Percentiles rank a stretch among this genome's conserved stretches.
These are phyloP conservation scores for Thecocarcelia acutangulata DNA, from an alignment of 2,888 invertebrate species.

Conservation along the genomic window DNA sequence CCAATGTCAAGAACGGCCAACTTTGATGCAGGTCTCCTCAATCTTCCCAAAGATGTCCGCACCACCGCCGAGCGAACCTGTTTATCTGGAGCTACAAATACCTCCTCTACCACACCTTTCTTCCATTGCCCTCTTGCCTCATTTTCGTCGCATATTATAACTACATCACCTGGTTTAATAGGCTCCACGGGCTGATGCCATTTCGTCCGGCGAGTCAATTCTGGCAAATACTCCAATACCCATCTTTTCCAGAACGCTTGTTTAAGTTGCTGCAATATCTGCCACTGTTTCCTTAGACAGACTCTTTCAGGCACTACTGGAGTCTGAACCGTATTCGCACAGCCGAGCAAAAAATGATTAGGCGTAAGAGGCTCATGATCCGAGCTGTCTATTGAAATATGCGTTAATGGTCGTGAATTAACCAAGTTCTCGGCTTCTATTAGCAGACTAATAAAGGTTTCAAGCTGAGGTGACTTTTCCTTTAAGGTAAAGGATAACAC, in stretches of 20 bases:
- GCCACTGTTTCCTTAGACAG: too few relatives aligned
- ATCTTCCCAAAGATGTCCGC: not conserved
- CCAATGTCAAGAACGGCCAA: too few relatives aligned
- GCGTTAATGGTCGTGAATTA: too few relatives aligned
- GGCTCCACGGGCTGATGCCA: slow-evolving; percentile 59
- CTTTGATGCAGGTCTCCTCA: slow-evolving; percentile 28
- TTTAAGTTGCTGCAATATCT: too few relatives aligned
- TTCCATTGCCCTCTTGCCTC: slow-evolving; percentile 41
- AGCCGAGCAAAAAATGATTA: slow-evolving; percentile 60
- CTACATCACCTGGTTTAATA: slow-evolving; percentile 47
- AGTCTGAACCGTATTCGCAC: slow-evolving; percentile 37
- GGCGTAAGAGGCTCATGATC: slow-evolving; percentile 53
- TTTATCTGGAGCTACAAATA: not conserved
- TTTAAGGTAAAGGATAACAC: too few relatives aligned
- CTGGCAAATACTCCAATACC: too few relatives aligned
- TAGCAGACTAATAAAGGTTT: slow-evolving; percentile 3
- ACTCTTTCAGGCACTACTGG: slow-evolving; percentile 16
- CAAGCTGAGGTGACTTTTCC: too few relatives aligned
- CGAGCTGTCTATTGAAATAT: slow-evolving; percentile 36
- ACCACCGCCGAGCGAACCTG: too few relatives aligned
- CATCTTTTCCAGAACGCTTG: too few relatives aligned
- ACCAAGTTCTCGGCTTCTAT: too few relatives aligned
- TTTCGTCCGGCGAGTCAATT: slow-evolving; percentile 59
- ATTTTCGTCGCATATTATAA: slow-evolving; percentile 56
- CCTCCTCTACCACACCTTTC: slow-evolving; percentile 15